Conservation (phyloP, 2,113 vertebrate species). For the Hemiprocne comata region DNA sequence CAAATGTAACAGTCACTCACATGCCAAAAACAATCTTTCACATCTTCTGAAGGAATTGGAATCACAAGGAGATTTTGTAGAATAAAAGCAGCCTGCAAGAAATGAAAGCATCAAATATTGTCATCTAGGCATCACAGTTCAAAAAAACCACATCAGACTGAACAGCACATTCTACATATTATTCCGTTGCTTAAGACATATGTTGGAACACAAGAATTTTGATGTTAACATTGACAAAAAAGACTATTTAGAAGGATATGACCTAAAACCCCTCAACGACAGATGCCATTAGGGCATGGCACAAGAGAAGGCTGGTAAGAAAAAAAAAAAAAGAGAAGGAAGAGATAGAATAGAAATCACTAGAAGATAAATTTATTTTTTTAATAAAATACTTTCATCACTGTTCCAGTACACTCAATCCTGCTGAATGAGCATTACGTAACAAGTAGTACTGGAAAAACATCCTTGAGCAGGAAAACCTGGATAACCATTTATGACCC, state of each 20-base stretch:
- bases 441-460: not conserved
- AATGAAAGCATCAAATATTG: constrained; percentile 79
- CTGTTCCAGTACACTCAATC: not conserved
- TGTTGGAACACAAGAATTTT: not conserved
- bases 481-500: not conserved
- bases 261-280: not conserved
- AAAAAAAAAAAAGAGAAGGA: not conserved
- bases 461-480: not conserved
- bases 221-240: not conserved
- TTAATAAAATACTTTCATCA: not conserved
- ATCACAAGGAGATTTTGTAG: constrained; percentile 96
- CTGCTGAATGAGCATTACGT: not conserved
- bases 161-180: not conserved
- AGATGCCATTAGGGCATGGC: not conserved
- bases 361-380: not conserved
- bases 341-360: not conserved
- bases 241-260: not conserved
- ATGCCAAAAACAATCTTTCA: constrained; percentile 88
- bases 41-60: constrained; percentile 86
- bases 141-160: not conserved
- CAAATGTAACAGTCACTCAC: constrained; percentile 74
- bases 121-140: constrained; percentile 77
- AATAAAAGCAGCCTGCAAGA: constrained; percentile 92
- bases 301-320: not conserved
- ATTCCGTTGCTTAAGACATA: not conserved